A percentile compares a stretch with the other conserved stretches of the same genome.
Evolutionary conservation across 1,140 invertebrate genomes (phyloP).

Genomic region (Bombus waltoni): DNA sequence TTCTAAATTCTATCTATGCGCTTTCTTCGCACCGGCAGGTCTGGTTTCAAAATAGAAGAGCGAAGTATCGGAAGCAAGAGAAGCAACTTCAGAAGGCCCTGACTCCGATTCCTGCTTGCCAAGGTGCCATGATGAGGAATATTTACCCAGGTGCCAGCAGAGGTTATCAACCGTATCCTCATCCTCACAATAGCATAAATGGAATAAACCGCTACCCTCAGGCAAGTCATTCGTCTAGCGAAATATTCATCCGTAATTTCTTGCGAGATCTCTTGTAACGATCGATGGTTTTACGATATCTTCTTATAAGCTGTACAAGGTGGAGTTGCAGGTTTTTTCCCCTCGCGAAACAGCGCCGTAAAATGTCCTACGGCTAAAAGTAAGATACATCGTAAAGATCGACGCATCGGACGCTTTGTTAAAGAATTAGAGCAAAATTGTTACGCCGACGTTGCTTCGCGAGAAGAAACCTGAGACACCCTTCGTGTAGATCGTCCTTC

Average conservation of each 20-base stretch:
- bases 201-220: constrained; percentile 97
- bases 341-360: too few relatives aligned
- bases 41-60: constrained; percentile 99
- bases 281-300: too few relatives aligned
- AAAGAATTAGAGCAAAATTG: too few relatives aligned
- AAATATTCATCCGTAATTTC: not conserved
- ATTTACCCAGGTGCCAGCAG: constrained; percentile 94
- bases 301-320: too few relatives aligned
- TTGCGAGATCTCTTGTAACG: too few relatives aligned
- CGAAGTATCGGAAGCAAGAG: constrained; percentile 99
- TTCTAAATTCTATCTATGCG: not conserved
- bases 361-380: too few relatives aligned
- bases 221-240: constrained; percentile 82
- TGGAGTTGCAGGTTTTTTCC: too few relatives aligned
- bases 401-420: too few relatives aligned
- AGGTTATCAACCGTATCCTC: constrained; percentile 96
- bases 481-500: not conserved
- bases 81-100: constrained; percentile 98
- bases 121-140: constrained; percentile 98
- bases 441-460: not conserved
- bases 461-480: not conserved
- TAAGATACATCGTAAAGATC: too few relatives aligned
- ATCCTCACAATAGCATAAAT: constrained; percentile 89
- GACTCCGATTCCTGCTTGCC: constrained; percentile 94
- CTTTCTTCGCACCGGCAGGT: constrained; percentile 84